Evolutionary conservation across 2,113 vertebrate species (phyloP).

Genomic region (Aldabrachelys gigantea): DNA sequence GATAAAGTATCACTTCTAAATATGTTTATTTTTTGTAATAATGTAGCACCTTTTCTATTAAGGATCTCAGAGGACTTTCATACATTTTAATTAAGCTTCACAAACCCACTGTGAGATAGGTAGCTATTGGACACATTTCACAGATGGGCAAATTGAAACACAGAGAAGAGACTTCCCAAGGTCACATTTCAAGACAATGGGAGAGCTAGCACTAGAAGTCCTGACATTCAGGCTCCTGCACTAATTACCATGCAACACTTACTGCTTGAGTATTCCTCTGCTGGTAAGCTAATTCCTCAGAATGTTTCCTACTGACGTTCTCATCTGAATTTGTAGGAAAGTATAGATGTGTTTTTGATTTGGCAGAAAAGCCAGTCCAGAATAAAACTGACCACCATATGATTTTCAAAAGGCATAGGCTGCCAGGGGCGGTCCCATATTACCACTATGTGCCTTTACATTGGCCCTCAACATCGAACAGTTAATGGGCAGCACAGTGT

Average conservation of each 20-base stretch:
- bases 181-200: too few species aligned
- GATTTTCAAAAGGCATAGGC: background rate
- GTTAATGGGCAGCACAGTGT: background rate
- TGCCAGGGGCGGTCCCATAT: background rate
- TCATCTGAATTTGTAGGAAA: background rate
- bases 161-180: too few species aligned
- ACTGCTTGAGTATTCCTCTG: background rate
- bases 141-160: too few species aligned
- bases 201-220: too few species aligned
- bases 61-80: background rate
- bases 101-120: background rate
- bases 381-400: background rate
- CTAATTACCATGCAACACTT: background rate
- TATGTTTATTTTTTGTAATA: background rate
- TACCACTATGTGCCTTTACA: background rate
- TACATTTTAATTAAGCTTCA: background rate
- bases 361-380: background rate
- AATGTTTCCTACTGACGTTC: background rate
- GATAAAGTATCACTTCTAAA: background rate
- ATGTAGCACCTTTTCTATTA: background rate
- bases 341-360: background rate
- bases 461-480: background rate
- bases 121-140: too few species aligned
- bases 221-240: background rate
- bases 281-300: background rate